A percentile compares a stretch with the other conserved stretches of the same genome.
Evolutionary conservation across 2,888 invertebrate species (phyloP).

Genomic region (Xestobium rufovillosum): DNA sequence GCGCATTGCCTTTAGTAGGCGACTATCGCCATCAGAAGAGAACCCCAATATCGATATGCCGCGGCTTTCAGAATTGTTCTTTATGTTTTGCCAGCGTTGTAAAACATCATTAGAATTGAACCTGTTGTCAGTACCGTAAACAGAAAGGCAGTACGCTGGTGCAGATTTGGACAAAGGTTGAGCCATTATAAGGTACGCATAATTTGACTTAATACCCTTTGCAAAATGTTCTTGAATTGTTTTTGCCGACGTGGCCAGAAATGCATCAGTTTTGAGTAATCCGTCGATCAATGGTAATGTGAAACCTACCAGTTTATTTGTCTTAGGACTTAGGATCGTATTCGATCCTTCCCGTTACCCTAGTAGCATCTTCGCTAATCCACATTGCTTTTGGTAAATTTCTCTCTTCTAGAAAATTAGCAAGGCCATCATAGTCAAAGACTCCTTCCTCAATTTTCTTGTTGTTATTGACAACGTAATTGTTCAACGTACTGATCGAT

Average conservation of each 20-base stretch:
- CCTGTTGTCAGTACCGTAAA: no score
- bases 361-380: slow-evolving; percentile 25
- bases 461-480: slow-evolving; percentile 8
- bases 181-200: slow-evolving; percentile 23
- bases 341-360: slow-evolving; percentile 23
- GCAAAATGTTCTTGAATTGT: slow-evolving; percentile 19
- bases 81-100: no score
- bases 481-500: slow-evolving; percentile 18
- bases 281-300: slow-evolving; percentile 22
- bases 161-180: no score
- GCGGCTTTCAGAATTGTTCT: no score
- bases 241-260: no score
- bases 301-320: slow-evolving; percentile 25
- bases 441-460: slow-evolving; percentile 15
- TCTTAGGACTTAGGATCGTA: slow-evolving; percentile 22
- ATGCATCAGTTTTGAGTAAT: no score
- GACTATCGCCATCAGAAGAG: no score
- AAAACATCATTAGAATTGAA: no score
- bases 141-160: no score
- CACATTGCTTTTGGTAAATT: slow-evolving; percentile 22
- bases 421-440: slow-evolving; percentile 18
- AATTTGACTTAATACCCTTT: slow-evolving; percentile 13
- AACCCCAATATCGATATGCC: no score
- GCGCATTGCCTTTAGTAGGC: no score
- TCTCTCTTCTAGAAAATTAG: slow-evolving; percentile 12